phyloP scores from a whole-genome alignment of 2,113 vertebrate species.

The Atractosteus spatula region DNA sequence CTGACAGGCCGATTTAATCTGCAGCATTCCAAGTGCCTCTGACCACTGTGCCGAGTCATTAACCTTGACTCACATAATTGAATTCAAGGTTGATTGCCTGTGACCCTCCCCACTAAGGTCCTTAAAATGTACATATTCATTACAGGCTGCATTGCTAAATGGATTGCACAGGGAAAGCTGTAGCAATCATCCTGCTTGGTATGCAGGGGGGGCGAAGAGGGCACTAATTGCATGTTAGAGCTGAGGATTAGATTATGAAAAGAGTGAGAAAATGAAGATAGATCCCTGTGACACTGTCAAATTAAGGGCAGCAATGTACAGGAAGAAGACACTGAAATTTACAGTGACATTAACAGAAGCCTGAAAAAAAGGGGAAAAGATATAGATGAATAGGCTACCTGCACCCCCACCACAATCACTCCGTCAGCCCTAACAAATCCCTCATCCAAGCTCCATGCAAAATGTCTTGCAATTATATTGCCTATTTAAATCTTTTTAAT shows the following conservation, averaged over 20 bases:
- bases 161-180: constrained; percentile 95
- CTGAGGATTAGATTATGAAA: constrained; percentile 99
- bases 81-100: constrained; percentile 99
- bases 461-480: constrained; percentile 16
- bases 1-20: constrained; percentile 92
- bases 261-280: constrained; percentile 99
- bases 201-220: constrained; percentile 74
- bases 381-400: neutral
- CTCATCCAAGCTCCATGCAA: neutral
- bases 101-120: constrained; percentile 88
- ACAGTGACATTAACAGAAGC: constrained; percentile 66
- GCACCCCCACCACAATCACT: neutral
- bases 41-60: constrained; percentile 97
- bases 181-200: constrained; percentile 85
- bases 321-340: constrained; percentile 77
- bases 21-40: constrained; percentile 83
- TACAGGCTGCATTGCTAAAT: constrained; percentile 83
- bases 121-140: constrained; percentile 99
- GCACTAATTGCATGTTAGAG: constrained; percentile 99
- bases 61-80: constrained; percentile 99
- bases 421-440: neutral
- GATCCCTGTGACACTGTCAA: constrained; percentile 95
- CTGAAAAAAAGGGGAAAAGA: constrained; percentile 43
- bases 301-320: constrained; percentile 82
- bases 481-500: constrained; percentile 1